Percentiles rank a stretch among this genome's conserved stretches.
These are phyloP conservation scores for Torymus auratus DNA, from an alignment of 2,888 invertebrate genomes.

Conservation along the genomic window DNA sequence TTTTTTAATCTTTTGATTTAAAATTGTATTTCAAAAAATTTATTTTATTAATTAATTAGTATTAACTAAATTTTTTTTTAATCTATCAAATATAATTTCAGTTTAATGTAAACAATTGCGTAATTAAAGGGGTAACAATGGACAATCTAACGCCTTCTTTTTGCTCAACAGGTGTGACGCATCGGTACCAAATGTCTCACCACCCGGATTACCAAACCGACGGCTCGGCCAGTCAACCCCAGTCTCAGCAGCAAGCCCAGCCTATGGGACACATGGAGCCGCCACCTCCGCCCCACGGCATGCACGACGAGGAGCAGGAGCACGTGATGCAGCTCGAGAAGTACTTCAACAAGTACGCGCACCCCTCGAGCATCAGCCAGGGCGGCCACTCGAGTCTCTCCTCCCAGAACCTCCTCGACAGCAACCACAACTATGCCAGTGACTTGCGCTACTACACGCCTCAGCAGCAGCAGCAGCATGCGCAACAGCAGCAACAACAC, in stretches of 20 bases:
- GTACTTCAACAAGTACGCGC: conserved; percentile 74
- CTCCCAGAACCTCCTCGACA: conserved; percentile 76
- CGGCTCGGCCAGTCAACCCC: conserved; percentile 59
- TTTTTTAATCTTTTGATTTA: too few relatives aligned
- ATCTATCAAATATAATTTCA: too few relatives aligned
- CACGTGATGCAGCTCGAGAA: conserved; percentile 73
- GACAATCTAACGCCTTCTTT: background rate
- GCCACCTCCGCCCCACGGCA: conserved; percentile 67
- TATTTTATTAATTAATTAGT: too few relatives aligned
- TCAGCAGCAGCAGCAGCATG: conserved; percentile 74
- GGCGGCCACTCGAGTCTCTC: conserved; percentile 50
- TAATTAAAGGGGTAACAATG: too few relatives aligned
- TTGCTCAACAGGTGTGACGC: conserved; percentile 67
- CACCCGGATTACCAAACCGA: conserved; percentile 71
- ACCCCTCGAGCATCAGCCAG: conserved; percentile 59
- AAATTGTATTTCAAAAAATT: too few relatives aligned
- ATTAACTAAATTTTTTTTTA: too few relatives aligned
- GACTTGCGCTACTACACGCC: conserved; percentile 74
- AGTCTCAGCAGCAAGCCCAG: conserved; percentile 61
- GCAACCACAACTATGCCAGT: conserved; percentile 79
- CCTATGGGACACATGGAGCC: conserved; percentile 71
- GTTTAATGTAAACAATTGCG: too few relatives aligned
- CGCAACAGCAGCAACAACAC: conserved; percentile 69
- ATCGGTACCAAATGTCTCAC: conserved; percentile 73
- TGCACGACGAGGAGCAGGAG: conserved; percentile 69